Evolutionary conservation across 2,113 vertebrate species (phyloP), one percentile per base, ranked within the genome.

Genomic region (Salvelinus sp.): DNA sequence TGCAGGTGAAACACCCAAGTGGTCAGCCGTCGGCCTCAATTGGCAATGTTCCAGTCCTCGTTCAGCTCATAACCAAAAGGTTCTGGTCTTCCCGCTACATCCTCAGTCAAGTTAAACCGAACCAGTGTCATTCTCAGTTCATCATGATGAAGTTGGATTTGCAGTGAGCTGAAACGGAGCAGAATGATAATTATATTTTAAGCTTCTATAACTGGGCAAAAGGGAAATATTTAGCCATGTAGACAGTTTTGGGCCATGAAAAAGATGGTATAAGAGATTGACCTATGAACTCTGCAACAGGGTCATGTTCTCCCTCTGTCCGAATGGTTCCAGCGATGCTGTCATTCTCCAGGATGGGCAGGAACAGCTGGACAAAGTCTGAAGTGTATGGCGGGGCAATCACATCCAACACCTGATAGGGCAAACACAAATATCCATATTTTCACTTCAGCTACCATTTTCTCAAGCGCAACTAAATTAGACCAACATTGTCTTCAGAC

Each of bases 81-180:
- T 44, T 23, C 0, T 0, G 7, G 9, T 72, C 25, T n/a, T 70
- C 2, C 10, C 20, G 14, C 9, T 47, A 9, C 33, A 54, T 6
- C 67, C 63, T 63, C 66, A 30, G 14, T 10, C 58, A 28, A 47
- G 68, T 12, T 9, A 64, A 20, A 22, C 20, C 58, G 0, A 44
- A 44, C 38, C 18, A n/a, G 12, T 2, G 22, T 18, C 62, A n/a
- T 27, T 58, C 5, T 94, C 87, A 94, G 87, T 94, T 98, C 80
- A 98, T 93, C 96, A 98, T 95, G 87, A 98, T 99, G 90, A 99
- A 99, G 89, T 98, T 98, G 25, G 96, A 97, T 88, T 99, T 99
- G 90, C 98, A 99, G 79, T 99, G 97, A 82, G 96, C 98, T 99
- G 82, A 2, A 92, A 91, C 66, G 66, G 4, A 83, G 73, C 22